Conservation (phyloP, 2,113 vertebrate genomes). For the Hemiprocne comata region DNA sequence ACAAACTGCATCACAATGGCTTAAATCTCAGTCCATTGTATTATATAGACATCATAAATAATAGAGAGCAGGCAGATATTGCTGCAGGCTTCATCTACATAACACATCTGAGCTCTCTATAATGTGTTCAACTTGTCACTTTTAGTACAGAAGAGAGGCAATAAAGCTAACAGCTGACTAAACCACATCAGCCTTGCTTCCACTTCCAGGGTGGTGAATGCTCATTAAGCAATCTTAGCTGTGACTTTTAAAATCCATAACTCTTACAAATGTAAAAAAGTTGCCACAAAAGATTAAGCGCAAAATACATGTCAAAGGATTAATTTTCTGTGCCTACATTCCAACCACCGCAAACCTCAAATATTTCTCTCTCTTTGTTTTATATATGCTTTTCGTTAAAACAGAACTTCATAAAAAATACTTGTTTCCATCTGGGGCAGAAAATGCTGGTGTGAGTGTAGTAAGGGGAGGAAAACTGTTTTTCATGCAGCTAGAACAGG, state of each 20-base stretch:
- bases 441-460: constrained; percentile 46
- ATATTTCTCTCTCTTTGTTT: constrained; percentile 64
- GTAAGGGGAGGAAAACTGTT: neutral
- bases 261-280: constrained; percentile 84
- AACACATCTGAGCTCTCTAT: constrained; percentile 87
- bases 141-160: constrained; percentile 85
- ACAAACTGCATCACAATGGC: constrained; percentile 85
- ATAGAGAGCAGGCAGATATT: constrained; percentile 86
- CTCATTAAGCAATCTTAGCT: constrained; percentile 86
- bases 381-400: constrained; percentile 60
- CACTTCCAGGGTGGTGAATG: constrained; percentile 78
- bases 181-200: constrained; percentile 80
- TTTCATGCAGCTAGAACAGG: neutral
- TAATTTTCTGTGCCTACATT: constrained; percentile 66
- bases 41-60: constrained; percentile 89
- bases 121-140: constrained; percentile 88
- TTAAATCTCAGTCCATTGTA: constrained; percentile 88
- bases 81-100: constrained; percentile 88
- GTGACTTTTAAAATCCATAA: constrained; percentile 86
- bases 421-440: constrained; percentile 63
- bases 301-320: constrained; percentile 77
- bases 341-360: constrained; percentile 59
- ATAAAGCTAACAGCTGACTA: constrained; percentile 87
- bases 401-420: constrained; percentile 59
- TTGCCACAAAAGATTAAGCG: constrained; percentile 83